Evolutionary conservation across 2,888 invertebrate genomes (phyloP).

Genomic region (Oligia strigilis): DNA sequence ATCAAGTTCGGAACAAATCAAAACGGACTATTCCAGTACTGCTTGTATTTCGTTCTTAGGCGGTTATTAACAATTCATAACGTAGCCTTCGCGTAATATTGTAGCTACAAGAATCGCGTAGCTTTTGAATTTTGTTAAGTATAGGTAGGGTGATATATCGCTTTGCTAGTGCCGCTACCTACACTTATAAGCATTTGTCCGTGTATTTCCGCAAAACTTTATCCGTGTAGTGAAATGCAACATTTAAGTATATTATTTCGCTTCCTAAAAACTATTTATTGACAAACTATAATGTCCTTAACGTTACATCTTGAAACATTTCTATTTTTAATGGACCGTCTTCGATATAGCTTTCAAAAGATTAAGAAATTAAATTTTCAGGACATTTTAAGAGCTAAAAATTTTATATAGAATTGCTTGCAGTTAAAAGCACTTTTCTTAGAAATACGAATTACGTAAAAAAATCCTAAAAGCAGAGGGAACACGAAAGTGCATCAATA

Average conservation of each 20-base stretch:
- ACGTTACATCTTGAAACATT: not conserved
- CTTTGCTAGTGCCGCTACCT: not conserved
- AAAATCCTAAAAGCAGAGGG: not conserved
- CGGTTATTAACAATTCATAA: constrained; percentile 42
- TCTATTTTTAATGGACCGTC: not conserved
- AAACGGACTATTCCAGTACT: constrained; percentile 22
- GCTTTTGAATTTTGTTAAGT: constrained; percentile 11
- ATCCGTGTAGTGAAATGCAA: not conserved
- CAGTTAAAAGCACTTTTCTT: not conserved
- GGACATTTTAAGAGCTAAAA: not conserved
- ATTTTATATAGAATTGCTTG: constrained; percentile 5
- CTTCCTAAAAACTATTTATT: not conserved
- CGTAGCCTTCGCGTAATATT: not conserved
- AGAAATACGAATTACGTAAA: not conserved
- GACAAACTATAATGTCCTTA: not conserved
- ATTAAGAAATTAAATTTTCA: not conserved
- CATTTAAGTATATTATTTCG: not conserved
- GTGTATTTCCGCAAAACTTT: not conserved
- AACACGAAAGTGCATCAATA: not conserved
- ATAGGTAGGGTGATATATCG: not conserved
- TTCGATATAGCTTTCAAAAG: not conserved
- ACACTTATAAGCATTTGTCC: constrained; percentile 1
- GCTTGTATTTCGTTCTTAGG: not conserved
- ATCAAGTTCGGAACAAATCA: constrained; percentile 46
- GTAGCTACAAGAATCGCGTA: not conserved